These are phyloP conservation scores for Ethmia dodecea DNA, from an alignment of 2,888 invertebrate genomes.

Conservation along the genomic window DNA sequence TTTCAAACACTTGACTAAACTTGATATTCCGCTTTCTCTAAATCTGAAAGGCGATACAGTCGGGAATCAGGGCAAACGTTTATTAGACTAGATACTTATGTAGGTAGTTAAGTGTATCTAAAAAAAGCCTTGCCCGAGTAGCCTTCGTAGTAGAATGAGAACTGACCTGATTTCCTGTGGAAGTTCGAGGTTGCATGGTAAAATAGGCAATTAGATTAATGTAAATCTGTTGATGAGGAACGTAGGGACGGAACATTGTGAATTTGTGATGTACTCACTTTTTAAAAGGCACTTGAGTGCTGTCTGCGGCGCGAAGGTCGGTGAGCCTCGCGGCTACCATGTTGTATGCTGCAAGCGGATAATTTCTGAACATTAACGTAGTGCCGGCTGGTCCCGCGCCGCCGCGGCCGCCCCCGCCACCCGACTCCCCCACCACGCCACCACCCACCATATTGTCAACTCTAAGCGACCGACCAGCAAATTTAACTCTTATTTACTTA, in stretches of 20 bases:
- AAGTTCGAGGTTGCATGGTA: slow-evolving; percentile 28
- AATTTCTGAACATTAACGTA: slow-evolving; percentile 79
- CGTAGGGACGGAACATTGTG: background rate
- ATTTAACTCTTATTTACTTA: no score
- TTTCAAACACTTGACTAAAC: slow-evolving; percentile 84
- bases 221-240: background rate
- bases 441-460: slow-evolving; percentile 75
- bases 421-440: slow-evolving; percentile 28
- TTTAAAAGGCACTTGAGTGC: slow-evolving; percentile 99
- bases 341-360: slow-evolving; percentile 95
- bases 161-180: slow-evolving; percentile 69
- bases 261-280: slow-evolving; percentile 85
- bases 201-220: slow-evolving; percentile 17
- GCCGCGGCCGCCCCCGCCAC: slow-evolving; percentile 25
- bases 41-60: no score
- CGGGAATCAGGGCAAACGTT: background rate
- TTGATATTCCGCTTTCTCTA: slow-evolving; percentile 97
- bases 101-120: no score
- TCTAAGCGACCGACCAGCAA: slow-evolving; percentile 13
- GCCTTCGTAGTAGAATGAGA: no score
- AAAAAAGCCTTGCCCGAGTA: no score
- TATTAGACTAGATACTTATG: background rate
- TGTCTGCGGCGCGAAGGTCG: slow-evolving; percentile 94
- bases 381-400: slow-evolving; percentile 40
- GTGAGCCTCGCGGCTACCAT: slow-evolving; percentile 98